These are phyloP conservation scores for Zeugodacus cucurbitae DNA, from an alignment of 1,140 invertebrate species.

Conservation along the genomic window DNA sequence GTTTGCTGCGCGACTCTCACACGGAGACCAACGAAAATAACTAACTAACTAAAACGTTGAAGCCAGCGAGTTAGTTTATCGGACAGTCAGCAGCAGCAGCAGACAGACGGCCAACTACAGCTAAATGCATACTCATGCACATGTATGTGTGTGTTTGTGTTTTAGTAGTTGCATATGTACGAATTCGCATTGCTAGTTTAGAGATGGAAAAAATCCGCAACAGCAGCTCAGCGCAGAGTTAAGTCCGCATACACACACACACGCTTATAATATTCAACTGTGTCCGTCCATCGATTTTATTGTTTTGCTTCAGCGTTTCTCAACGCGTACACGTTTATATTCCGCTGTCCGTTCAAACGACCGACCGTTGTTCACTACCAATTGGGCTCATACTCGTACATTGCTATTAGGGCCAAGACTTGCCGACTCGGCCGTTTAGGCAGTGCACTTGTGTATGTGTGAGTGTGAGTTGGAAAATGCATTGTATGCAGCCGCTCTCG, in stretches of 20 bases:
- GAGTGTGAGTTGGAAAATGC: neutral
- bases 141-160: neutral
- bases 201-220: neutral
- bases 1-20: constrained; percentile 12
- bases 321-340: neutral
- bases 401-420: constrained; percentile 30
- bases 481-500: neutral
- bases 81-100: neutral
- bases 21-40: constrained; percentile 5
- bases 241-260: neutral
- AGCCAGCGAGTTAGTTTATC: constrained; percentile 2
- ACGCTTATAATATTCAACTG: neutral
- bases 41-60: constrained; percentile 16
- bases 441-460: constrained; percentile 16
- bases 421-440: neutral
- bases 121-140: neutral
- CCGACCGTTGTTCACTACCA: neutral
- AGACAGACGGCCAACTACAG: constrained; percentile 17
- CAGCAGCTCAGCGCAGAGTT: neutral
- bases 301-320: neutral
- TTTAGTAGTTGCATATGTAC: neutral
- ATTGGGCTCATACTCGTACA: constrained; percentile 13
- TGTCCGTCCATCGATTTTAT: constrained; percentile 11
- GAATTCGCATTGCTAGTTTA: neutral
- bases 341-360: constrained; percentile 7